Evolutionary conservation across 2,797 vertebrate species (phyloP), one percentile per base, ranked within the genome.

Genomic region (Phataginus tricuspis): DNA sequence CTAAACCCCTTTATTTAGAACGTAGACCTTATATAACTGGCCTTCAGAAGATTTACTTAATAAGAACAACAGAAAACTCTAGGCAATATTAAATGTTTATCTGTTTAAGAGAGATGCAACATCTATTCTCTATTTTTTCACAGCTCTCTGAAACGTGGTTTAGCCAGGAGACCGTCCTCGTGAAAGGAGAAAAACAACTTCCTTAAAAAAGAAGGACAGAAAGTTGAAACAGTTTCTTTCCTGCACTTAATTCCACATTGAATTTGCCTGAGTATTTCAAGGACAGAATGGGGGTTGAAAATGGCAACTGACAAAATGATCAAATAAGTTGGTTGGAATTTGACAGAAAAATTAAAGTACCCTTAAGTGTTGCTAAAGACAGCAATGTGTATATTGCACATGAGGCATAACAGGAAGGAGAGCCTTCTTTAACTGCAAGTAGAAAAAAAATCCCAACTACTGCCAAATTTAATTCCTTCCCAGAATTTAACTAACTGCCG

Each of bases 401-500:
- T 86, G 66, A 79, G 90, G 75, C 49, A 92, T 63, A 55, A 80
- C 53, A 92, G 88, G 37, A 92, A 86, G 34, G 45, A 96, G 29
- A 51, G 49, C 49, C 57, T 95, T 59, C 59, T 97, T 97, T 98
- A 94, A 85, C 39, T 96, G 77, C 63, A 90, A 71, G 2, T n/a
- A 72, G 57, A 92, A 97, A 96, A 95, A 97, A 97, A 96, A 96
- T 51, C 16, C 71, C 29, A 66, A 96, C 92, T 87, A 94, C 97
- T 97, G 63, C 88, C 96, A 86, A 91, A 97, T 95, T 97, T 97
- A 78, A 98, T 97, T 97, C 53, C 72, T 97, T 97, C 96, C 95
- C 87, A 97, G 94, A 98, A 97, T 97, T 97, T 98, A 98, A 97
- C 94, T 97, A 97, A 97, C 96, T 97, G 84, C 74, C 80, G 86